Conservation (phyloP, 2,888 invertebrate species). For the Mactromeris polynyma region DNA sequence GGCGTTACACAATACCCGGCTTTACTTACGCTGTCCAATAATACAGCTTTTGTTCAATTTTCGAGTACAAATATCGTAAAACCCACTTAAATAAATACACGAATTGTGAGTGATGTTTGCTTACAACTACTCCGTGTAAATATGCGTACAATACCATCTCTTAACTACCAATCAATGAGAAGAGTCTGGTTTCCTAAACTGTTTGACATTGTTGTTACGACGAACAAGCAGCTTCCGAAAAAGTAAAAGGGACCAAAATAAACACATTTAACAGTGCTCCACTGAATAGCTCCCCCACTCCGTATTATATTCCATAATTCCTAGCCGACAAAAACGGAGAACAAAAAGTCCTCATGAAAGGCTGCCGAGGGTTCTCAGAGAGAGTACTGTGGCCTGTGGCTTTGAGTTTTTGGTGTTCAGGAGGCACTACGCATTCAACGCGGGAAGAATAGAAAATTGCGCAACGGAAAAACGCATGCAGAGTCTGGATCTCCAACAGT, state of each 20-base stretch:
- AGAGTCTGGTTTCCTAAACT: constrained; percentile 50
- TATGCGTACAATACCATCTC: constrained; percentile 53
- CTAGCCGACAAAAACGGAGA: neutral
- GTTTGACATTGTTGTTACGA: constrained; percentile 21
- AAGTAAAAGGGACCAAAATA: constrained; percentile 22
- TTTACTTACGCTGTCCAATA: constrained; percentile 63
- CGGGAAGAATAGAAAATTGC: neutral
- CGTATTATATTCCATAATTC: neutral
- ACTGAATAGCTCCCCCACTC: neutral
- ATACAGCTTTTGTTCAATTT: constrained; percentile 57
- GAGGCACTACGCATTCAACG: neutral
- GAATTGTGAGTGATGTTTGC: constrained; percentile 60
- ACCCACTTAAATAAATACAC: constrained; percentile 64
- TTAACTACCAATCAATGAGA: constrained; percentile 52
- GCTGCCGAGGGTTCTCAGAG: neutral
- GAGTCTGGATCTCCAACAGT: neutral
- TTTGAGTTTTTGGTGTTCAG: neutral
- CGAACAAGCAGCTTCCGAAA: constrained; percentile 33
- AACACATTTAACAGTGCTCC: constrained; percentile 19
- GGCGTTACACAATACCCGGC: constrained; percentile 56
- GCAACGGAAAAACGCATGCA: neutral
- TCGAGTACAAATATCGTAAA: constrained; percentile 65
- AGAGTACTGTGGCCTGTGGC: neutral
- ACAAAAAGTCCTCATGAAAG: neutral
- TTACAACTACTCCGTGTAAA: constrained; percentile 62